A percentile compares a stretch with the other conserved stretches of the same genome.
Conservation (phyloP, 2,888 invertebrate species). For the Glyphotaelius pellucidus region DNA sequence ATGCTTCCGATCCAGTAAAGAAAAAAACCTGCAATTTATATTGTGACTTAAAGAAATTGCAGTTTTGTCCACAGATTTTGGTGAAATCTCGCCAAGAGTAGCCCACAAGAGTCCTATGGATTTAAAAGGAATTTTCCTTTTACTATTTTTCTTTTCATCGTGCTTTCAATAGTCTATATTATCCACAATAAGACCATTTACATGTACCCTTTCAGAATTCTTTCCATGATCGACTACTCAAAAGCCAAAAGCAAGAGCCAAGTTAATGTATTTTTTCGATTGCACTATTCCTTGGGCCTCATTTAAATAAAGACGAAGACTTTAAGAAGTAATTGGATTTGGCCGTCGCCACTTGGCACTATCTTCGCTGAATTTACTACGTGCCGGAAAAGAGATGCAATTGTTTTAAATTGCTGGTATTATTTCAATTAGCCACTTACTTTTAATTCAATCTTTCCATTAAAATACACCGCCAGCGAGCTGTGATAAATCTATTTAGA, state of each 20-base stretch:
- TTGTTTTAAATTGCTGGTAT: slow-evolving; percentile 38
- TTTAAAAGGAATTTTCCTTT: no score
- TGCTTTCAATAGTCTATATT: no score
- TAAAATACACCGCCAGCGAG: not conserved
- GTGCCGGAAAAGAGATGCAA: slow-evolving; percentile 32
- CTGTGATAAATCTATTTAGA: not conserved
- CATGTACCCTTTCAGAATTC: not conserved
- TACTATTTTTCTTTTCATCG: no score
- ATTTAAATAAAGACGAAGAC: not conserved
- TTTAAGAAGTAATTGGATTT: slow-evolving; percentile 33
- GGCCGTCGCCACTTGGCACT: slow-evolving; percentile 39
- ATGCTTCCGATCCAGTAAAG: no score
- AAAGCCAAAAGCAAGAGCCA: not conserved
- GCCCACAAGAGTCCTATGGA: no score
- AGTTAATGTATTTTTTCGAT: not conserved
- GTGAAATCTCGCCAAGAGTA: no score
- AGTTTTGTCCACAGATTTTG: no score
- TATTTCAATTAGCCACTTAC: slow-evolving; percentile 29
- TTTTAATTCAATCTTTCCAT: not conserved
- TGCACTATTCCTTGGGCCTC: not conserved
- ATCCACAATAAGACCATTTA: no score
- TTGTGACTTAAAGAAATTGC: no score
- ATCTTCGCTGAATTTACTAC: slow-evolving; percentile 10
- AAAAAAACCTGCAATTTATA: no score
- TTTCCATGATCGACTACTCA: not conserved